Evolutionary conservation across 2,888 invertebrate species (phyloP).

Genomic region (Leistus spinibarbis): DNA sequence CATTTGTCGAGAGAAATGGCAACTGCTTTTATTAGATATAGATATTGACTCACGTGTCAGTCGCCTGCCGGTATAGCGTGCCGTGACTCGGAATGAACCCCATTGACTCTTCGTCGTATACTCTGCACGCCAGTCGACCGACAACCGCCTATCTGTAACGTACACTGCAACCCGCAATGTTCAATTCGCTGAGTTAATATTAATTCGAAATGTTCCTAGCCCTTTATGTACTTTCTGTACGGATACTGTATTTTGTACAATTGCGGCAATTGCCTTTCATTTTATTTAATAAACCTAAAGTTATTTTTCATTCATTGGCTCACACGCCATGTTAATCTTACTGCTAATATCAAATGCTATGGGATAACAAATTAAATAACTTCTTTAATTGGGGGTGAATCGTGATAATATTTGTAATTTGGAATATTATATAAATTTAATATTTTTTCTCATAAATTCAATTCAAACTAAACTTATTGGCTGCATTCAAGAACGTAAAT

Average conservation of each 20-base stretch:
- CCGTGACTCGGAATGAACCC: constrained; percentile 15
- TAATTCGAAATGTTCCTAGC: background rate
- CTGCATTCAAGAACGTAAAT: too few species aligned
- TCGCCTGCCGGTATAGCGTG: background rate
- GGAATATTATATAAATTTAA: too few species aligned
- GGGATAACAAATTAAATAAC: too few species aligned
- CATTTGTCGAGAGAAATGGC: constrained; percentile 6
- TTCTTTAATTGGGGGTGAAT: too few species aligned
- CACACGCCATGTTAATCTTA: too few species aligned
- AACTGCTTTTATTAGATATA: constrained; percentile 32
- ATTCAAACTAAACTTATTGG: too few species aligned
- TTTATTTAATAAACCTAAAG: background rate
- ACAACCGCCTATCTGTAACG: background rate
- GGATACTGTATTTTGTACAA: background rate
- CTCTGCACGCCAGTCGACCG: too few species aligned
- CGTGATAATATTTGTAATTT: too few species aligned
- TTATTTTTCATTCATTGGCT: too few species aligned
- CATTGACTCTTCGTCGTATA: background rate
- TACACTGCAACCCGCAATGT: background rate
- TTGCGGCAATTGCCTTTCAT: background rate
- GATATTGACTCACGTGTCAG: constrained; percentile 33
- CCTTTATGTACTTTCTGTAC: background rate
- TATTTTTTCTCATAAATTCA: too few species aligned
- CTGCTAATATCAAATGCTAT: too few species aligned
- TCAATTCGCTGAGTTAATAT: background rate